Evolutionary conservation across 2,888 invertebrate species (phyloP), one percentile per base, ranked within the genome.

Genomic region (Cheilosia scutellata): DNA sequence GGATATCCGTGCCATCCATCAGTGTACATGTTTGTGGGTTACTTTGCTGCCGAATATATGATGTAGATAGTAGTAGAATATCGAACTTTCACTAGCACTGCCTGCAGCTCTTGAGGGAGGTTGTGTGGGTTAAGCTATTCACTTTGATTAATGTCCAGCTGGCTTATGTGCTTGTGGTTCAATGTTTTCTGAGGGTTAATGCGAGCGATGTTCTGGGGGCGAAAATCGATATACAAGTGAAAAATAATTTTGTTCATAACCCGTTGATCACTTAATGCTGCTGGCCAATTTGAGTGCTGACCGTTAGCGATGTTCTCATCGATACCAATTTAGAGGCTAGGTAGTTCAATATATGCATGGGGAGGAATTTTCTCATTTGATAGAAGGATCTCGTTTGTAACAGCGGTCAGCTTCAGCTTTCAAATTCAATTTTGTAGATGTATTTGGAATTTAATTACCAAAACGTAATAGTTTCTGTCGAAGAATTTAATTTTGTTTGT

Each of bases 261-360:
- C 71, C 63, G 70, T 78, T 78, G 71, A 78, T 63, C 71, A 51
- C 49, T 65, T 78, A 63, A 71, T 71, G 40, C 71, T 57, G 47
- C 20, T 11, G 20, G 63, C 63, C 63, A 78, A 55, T 77, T 62
- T 77, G 62, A 44, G 37, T 57, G 40, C 51, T 51, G 60, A 33
- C 66, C 29, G 9, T 53, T 53, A 31, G 44, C 33, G 13, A 16
- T 58, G 16, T 29, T 5, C 13, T 51, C 51, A 25, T 3, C 7
- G 16, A 31, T 4, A 11, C 11, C 29, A 3, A 20, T 11, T 20
- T 20, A 20, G 20, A 20, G 20, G 20, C 20, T 20, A 2, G 0
- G 1, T 16, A 5, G 16, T 37, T 37, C 37, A 37, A 37, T 11
- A 11, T 2, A 27, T 53, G 42, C 31, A 58, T n/a, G 40, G 5